Evolutionary conservation across 2,888 invertebrate genomes (phyloP).

Genomic region (Agrotis ipsilon): DNA sequence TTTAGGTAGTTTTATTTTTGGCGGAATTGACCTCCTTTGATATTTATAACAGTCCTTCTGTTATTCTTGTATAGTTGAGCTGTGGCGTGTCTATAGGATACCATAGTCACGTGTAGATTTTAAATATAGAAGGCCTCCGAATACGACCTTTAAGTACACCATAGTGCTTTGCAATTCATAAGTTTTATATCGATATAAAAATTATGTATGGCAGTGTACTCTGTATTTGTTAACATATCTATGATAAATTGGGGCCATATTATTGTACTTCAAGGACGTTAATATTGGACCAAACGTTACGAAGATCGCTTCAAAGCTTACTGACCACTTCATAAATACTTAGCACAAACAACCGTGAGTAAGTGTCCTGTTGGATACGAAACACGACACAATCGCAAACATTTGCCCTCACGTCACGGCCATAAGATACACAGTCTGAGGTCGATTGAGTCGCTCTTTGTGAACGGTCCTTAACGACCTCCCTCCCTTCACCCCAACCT

Average conservation of each 20-base stretch:
- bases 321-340: slow-evolving; percentile 69
- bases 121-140: too few species aligned
- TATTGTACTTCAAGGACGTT: not conserved
- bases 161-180: slow-evolving; percentile 4
- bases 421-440: slow-evolving; percentile 79
- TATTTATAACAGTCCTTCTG: slow-evolving; percentile 1
- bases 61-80: not conserved
- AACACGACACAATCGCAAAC: slow-evolving; percentile 69
- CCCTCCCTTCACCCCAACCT: slow-evolving; percentile 46
- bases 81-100: not conserved
- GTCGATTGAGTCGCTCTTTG: slow-evolving; percentile 78
- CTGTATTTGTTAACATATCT: slow-evolving; percentile 1
- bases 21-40: slow-evolving; percentile 32
- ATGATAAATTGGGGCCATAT: not conserved
- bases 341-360: slow-evolving; percentile 62
- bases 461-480: slow-evolving; percentile 73
- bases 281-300: slow-evolving; percentile 3
- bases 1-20: slow-evolving; percentile 29
- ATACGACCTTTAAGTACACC: not conserved
- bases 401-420: slow-evolving; percentile 75
- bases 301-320: slow-evolving; percentile 42
- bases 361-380: slow-evolving; percentile 66
- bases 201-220: not conserved
- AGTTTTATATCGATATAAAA: not conserved
- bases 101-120: not conserved